These are phyloP conservation scores for Grammatotria lemairii DNA, from an alignment of 2,113 vertebrate species.

Conservation along the genomic window DNA sequence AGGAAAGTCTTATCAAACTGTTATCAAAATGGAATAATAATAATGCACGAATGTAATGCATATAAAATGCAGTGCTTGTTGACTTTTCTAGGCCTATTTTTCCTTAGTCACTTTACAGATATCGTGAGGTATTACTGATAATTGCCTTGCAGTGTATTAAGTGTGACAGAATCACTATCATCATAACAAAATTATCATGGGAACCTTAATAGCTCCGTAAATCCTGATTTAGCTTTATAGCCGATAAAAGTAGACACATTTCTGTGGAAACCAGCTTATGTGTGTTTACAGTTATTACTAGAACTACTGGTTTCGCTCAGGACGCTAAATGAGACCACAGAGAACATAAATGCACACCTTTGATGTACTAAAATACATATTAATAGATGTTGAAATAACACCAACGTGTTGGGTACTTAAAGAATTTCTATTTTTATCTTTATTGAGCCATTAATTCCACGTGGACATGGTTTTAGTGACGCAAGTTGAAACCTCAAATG, in stretches of 20 bases:
- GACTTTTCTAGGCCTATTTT: neutral
- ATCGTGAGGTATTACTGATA: neutral
- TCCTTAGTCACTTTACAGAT: neutral
- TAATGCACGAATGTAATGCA: neutral
- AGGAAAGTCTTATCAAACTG: neutral
- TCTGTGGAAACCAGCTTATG: neutral
- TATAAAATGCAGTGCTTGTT: neutral
- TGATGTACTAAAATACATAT: neutral
- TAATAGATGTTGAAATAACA: neutral
- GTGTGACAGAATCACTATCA: neutral
- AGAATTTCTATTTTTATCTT: conserved; percentile 22
- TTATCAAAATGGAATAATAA: neutral
- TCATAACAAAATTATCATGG: neutral
- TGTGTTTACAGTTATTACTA: neutral
- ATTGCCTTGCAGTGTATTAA: neutral
- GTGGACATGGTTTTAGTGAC: neutral
- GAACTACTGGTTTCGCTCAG: neutral
- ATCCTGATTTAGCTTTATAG: neutral
- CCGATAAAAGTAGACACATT: neutral
- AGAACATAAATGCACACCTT: neutral
- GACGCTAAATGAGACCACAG: neutral
- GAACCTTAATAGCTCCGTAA: neutral
- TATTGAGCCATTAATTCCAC: conserved; percentile 6
- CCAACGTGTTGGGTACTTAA: neutral
- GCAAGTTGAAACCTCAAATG: conserved; percentile 12